These are phyloP conservation scores for Arenaria interpres DNA, from an alignment of 2,113 vertebrate genomes.

Conservation along the genomic window DNA sequence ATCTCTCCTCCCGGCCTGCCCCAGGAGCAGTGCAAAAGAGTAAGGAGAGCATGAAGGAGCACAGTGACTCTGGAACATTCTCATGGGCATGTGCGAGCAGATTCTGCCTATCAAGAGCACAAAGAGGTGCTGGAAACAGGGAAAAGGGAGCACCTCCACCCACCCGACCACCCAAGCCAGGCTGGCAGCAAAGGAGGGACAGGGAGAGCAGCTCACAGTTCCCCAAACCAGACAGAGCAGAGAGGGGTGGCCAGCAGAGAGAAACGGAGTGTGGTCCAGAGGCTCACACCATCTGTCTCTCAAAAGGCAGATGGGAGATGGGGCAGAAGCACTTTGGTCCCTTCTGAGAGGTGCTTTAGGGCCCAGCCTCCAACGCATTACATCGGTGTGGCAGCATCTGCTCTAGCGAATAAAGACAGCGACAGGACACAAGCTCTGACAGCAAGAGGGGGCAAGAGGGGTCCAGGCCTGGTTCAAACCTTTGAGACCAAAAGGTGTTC, in stretches of 20 bases:
- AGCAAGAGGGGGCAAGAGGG: background rate
- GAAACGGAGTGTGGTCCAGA: background rate
- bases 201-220: fast-evolving
- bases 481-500: background rate
- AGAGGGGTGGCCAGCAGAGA: fast-evolving
- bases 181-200: background rate
- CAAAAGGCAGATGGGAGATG: background rate
- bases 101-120: background rate
- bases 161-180: background rate
- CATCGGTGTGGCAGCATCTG: background rate
- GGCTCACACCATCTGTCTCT: background rate
- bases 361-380: background rate
- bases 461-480: background rate
- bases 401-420: background rate
- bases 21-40: background rate
- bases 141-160: background rate
- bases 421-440: background rate
- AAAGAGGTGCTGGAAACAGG: background rate
- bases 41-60: background rate
- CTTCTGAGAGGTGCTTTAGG: background rate
- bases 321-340: background rate
- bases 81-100: background rate
- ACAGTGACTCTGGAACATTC: background rate
- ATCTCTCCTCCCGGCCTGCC: background rate
- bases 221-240: background rate